These are phyloP conservation scores for Neogale vison DNA, from an alignment of 2,113 vertebrate species.

Conservation along the genomic window DNA sequence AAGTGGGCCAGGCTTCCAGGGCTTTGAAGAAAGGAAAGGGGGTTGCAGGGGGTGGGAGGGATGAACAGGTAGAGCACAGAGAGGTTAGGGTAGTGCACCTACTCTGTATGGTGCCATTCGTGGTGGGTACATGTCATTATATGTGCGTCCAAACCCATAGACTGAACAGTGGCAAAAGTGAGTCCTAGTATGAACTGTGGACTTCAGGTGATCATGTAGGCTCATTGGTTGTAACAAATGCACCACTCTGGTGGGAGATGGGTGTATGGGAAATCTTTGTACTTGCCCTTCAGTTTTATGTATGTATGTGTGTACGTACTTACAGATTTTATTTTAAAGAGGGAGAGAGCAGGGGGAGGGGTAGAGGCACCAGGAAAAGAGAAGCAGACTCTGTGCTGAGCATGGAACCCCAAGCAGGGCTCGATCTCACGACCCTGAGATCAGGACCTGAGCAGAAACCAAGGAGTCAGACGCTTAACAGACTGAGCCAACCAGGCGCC, in stretches of 20 bases:
- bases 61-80: neutral
- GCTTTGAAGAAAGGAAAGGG: neutral
- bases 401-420: neutral
- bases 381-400: neutral
- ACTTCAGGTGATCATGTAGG: neutral
- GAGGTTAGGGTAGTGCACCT: neutral
- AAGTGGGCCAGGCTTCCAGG: neutral
- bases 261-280: neutral
- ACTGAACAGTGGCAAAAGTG: neutral
- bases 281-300: neutral
- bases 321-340: neutral
- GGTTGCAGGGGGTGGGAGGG: rapidly evolving
- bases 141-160: neutral
- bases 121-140: neutral
- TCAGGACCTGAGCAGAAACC: neutral
- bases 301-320: neutral
- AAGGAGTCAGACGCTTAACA: neutral
- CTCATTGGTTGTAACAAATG: neutral
- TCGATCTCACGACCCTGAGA: neutral
- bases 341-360: neutral
- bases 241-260: neutral
- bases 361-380: neutral
- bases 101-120: neutral
- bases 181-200: neutral
- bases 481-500: neutral